These are phyloP conservation scores for Masticophis lateralis DNA, from an alignment of 2,797 vertebrate species.

Conservation along the genomic window DNA sequence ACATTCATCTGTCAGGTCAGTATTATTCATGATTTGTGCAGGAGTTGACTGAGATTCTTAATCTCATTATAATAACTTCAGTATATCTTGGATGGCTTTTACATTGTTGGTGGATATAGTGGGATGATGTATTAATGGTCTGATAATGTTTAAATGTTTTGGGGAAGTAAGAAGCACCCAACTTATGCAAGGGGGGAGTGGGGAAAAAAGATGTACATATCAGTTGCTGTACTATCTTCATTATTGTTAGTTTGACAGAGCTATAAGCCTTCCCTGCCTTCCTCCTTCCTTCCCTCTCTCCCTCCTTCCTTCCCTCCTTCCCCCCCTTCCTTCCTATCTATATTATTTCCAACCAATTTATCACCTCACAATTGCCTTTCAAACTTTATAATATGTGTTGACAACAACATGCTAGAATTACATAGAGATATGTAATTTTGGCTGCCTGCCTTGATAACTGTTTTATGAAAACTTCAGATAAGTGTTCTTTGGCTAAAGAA, in stretches of 20 bases:
- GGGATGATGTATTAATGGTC: neutral
- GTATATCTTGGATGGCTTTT: neutral
- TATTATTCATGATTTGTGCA: neutral
- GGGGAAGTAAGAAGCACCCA: neutral
- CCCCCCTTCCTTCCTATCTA: neutral
- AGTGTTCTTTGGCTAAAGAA: neutral
- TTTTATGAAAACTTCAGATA: neutral
- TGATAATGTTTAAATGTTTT: neutral
- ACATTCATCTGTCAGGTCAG: neutral
- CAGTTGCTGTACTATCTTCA: neutral
- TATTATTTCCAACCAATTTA: neutral
- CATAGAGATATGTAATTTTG: neutral
- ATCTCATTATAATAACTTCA: neutral
- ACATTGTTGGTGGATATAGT: neutral
- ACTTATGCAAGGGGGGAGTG: neutral
- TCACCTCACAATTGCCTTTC: neutral
- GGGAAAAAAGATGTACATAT: neutral
- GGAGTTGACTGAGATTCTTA: neutral
- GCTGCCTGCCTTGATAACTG: neutral
- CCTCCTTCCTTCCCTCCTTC: neutral
- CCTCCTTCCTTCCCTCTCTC: fast-evolving
- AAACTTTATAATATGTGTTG: neutral
- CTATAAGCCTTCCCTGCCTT: neutral
- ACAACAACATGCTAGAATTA: neutral
- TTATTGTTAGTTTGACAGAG: neutral